Conservation (phyloP, 2,888 invertebrate species). For the Gortyna flavago region DNA sequence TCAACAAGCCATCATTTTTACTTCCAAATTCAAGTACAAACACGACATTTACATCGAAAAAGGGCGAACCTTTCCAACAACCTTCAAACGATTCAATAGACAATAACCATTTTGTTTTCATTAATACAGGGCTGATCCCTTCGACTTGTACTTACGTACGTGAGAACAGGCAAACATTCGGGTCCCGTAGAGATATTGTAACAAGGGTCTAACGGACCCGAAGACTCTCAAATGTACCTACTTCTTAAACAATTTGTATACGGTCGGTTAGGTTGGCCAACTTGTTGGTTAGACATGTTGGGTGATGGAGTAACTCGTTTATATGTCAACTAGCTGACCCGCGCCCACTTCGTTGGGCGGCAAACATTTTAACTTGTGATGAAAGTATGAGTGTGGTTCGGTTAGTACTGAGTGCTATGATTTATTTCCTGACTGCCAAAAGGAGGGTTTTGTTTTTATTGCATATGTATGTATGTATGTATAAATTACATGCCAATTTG, state of each 20-base stretch:
- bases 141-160: slow-evolving; percentile 33
- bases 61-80: slow-evolving; percentile 16
- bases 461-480: too few relatives aligned
- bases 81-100: slow-evolving; percentile 48
- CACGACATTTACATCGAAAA: slow-evolving; percentile 13
- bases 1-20: background rate
- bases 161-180: slow-evolving; percentile 48
- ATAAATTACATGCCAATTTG: too few relatives aligned
- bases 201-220: slow-evolving; percentile 61
- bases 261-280: background rate
- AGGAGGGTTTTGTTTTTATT: too few relatives aligned
- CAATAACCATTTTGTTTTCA: slow-evolving; percentile 56
- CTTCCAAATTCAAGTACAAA: background rate
- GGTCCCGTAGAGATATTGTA: slow-evolving; percentile 56
- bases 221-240: slow-evolving; percentile 49
- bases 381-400: too few relatives aligned
- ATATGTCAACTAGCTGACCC: too few relatives aligned
- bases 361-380: too few relatives aligned
- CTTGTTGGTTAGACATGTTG: slow-evolving; percentile 4
- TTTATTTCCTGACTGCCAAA: too few relatives aligned
- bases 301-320: background rate
- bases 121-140: slow-evolving; percentile 48
- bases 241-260: slow-evolving; percentile 37
- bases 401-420: too few relatives aligned
- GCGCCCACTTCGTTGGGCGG: too few relatives aligned